These are phyloP conservation scores for Liparis tanakae DNA, from an alignment of 2,797 vertebrate species.

Conservation along the genomic window DNA sequence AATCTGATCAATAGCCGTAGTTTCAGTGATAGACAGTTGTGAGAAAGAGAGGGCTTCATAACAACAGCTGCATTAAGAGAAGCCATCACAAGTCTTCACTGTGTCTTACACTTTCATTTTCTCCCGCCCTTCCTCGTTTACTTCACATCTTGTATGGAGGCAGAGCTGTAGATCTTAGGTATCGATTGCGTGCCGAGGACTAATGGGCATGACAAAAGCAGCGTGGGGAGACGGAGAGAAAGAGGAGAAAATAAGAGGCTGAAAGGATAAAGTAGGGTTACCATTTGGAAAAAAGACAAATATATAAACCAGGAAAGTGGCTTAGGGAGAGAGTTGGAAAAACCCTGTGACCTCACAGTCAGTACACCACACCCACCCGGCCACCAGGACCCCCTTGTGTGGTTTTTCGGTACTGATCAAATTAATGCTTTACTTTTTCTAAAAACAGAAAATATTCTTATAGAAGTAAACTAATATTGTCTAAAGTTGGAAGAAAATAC, in stretches of 20 bases:
- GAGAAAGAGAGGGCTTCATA: slow-evolving; percentile 31
- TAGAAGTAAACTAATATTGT: neutral
- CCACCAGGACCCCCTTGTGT: neutral
- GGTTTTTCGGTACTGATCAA: neutral
- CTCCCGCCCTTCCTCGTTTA: slow-evolving; percentile 38
- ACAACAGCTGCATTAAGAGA: slow-evolving; percentile 36
- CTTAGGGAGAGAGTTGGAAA: neutral
- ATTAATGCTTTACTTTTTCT: neutral
- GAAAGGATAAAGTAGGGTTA: slow-evolving; percentile 19
- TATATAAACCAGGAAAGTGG: slow-evolving; percentile 9
- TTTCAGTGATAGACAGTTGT: slow-evolving; percentile 25
- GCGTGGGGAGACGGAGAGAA: slow-evolving; percentile 36
- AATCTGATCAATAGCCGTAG: slow-evolving; percentile 27
- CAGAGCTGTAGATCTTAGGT: slow-evolving; percentile 48
- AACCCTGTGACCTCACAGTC: neutral
- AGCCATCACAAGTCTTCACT: slow-evolving; percentile 24
- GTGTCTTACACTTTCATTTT: slow-evolving; percentile 48
- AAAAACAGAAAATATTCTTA: neutral
- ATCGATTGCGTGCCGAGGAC: slow-evolving; percentile 65
- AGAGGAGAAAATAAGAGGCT: slow-evolving; percentile 25
- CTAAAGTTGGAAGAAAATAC: neutral
- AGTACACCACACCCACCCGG: neutral
- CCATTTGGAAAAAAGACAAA: slow-evolving; percentile 16
- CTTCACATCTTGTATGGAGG: slow-evolving; percentile 52
- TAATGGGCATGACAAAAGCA: slow-evolving; percentile 63